Conservation (phyloP, 1,140 invertebrate genomes). For the Tribolium madens region DNA sequence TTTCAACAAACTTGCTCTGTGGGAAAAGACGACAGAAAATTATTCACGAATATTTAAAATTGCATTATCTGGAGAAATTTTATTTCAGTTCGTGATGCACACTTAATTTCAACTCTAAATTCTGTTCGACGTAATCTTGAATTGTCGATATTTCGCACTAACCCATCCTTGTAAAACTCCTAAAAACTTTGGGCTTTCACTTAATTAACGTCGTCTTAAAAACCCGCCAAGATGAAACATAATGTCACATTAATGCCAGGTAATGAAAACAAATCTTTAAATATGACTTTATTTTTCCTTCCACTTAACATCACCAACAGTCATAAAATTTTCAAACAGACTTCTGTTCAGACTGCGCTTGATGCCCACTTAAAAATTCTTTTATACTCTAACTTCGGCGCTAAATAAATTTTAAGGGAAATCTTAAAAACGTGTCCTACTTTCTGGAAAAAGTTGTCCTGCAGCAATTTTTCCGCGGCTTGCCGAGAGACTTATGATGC, state of each 20-base stretch:
- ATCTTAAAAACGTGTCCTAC: slow-evolving; percentile 24
- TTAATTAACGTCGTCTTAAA: slow-evolving; percentile 27
- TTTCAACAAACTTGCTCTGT: not conserved
- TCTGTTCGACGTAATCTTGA: slow-evolving; percentile 2
- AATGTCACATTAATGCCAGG: slow-evolving; percentile 13
- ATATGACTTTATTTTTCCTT: slow-evolving; percentile 20
- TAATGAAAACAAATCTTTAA: slow-evolving; percentile 26
- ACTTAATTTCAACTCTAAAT: slow-evolving; percentile 8
- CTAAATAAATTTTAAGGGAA: slow-evolving; percentile 37
- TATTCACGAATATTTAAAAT: slow-evolving; percentile 20
- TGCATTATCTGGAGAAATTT: not conserved
- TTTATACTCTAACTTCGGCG: slow-evolving; percentile 34
- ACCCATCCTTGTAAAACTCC: slow-evolving; percentile 3
- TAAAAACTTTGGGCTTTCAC: slow-evolving; percentile 15
- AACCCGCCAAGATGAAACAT: slow-evolving; percentile 4
- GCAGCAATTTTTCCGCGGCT: slow-evolving; percentile 10
- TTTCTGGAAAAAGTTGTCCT: slow-evolving; percentile 10
- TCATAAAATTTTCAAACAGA: slow-evolving; percentile 31
- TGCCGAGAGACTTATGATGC: slow-evolving; percentile 13
- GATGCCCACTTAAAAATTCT: slow-evolving; percentile 37
- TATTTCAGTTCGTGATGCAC: not conserved
- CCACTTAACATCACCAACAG: not conserved
- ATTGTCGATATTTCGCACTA: not conserved
- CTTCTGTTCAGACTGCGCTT: not conserved
- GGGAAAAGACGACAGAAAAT: not conserved